A percentile compares a stretch with the other conserved stretches of the same genome.
phyloP scores from a whole-genome alignment of 2,888 invertebrate species.

The Incurvaria masculella region DNA sequence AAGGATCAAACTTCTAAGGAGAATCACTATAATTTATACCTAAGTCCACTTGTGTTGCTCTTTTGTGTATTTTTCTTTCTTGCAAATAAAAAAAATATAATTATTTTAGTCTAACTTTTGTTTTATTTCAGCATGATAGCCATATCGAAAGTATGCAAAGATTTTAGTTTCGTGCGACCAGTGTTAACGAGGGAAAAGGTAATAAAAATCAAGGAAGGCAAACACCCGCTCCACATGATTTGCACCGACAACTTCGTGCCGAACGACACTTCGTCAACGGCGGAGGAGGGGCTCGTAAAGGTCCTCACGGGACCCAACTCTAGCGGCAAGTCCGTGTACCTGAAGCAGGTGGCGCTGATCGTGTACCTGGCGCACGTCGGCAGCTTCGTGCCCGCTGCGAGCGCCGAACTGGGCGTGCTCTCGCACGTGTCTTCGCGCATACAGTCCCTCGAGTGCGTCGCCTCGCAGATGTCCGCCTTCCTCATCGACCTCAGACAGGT shows the following conservation, averaged over 20 bases:
- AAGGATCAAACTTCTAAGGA: background rate
- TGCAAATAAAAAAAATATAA: background rate
- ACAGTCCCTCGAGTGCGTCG: constrained; percentile 72
- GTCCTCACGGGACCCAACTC: constrained; percentile 89
- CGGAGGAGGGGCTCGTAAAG: constrained; percentile 58
- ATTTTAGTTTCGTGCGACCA: constrained; percentile 65
- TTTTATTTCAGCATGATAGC: constrained; percentile 57
- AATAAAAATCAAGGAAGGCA: constrained; percentile 62
- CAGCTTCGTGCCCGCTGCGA: constrained; percentile 80
- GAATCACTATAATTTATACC: background rate
- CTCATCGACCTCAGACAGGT: constrained; percentile 83
- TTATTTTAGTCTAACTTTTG: constrained; percentile 6
- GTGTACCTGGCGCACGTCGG: constrained; percentile 87
- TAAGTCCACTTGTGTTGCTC: background rate
- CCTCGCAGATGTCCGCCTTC: constrained; percentile 80
- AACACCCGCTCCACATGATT: constrained; percentile 75
- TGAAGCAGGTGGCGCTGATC: constrained; percentile 78
- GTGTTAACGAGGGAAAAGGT: constrained; percentile 51
- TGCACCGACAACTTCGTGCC: constrained; percentile 66
- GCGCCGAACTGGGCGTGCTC: constrained; percentile 67
- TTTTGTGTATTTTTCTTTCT: background rate
- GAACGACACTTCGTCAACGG: constrained; percentile 65
- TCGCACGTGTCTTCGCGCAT: constrained; percentile 75
- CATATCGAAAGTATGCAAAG: constrained; percentile 62
- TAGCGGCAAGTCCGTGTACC: constrained; percentile 88